These are phyloP conservation scores for Dynastes tityus DNA, from an alignment of 2,888 invertebrate species.

Conservation along the genomic window DNA sequence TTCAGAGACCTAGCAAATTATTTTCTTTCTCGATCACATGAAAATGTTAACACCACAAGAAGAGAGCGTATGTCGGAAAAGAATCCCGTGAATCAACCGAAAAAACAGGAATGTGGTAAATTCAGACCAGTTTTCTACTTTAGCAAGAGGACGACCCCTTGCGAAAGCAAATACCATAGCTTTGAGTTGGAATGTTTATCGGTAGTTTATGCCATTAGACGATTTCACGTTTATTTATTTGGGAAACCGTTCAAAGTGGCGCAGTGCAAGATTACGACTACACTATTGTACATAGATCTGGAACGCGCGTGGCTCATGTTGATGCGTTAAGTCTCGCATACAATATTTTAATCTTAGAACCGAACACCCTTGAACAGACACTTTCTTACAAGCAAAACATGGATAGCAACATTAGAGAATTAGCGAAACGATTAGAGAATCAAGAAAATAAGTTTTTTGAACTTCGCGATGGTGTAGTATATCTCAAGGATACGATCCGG, in stretches of 20 bases:
- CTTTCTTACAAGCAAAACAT: too few relatives aligned
- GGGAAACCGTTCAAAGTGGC: too few relatives aligned
- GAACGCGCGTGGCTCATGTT: slow-evolving; percentile 35
- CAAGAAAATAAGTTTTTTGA: slow-evolving; percentile 17
- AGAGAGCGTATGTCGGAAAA: too few relatives aligned
- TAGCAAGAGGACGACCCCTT: slow-evolving; percentile 42
- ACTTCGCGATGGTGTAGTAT: too few relatives aligned
- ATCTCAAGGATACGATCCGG: too few relatives aligned
- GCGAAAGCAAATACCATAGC: too few relatives aligned
- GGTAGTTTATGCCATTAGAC: too few relatives aligned
- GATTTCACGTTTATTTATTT: too few relatives aligned
- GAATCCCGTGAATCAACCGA: too few relatives aligned
- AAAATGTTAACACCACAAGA: slow-evolving; percentile 60
- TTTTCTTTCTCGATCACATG: slow-evolving; percentile 57
- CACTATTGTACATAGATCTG: slow-evolving; percentile 44
- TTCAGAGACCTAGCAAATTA: not conserved
- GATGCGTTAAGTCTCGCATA: slow-evolving; percentile 41
- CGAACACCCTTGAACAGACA: too few relatives aligned
- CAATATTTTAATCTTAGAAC: slow-evolving; percentile 18
- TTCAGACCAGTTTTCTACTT: slow-evolving; percentile 42
- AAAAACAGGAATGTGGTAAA: slow-evolving; percentile 56
- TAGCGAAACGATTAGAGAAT: slow-evolving; percentile 5
- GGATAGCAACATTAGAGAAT: slow-evolving; percentile 4
- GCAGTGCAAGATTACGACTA: too few relatives aligned
- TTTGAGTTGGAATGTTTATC: too few relatives aligned